phyloP scores from a whole-genome alignment of 2,113 vertebrate genomes.

The Vidua macroura region DNA sequence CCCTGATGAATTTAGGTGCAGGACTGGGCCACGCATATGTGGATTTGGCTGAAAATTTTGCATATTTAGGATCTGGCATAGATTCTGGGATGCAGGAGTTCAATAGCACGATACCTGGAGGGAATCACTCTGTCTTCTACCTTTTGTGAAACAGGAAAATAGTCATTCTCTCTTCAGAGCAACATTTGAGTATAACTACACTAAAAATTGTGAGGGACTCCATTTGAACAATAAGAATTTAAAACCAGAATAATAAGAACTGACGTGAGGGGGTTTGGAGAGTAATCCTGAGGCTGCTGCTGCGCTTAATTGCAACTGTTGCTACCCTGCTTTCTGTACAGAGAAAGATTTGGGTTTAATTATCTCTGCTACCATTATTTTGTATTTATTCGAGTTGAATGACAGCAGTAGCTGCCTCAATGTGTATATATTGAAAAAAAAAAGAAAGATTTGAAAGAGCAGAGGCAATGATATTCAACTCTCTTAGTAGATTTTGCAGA shows the following conservation, averaged over 20 bases:
- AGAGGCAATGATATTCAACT: not conserved
- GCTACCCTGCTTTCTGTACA: not conserved
- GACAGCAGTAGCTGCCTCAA: not conserved
- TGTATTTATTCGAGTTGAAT: not conserved
- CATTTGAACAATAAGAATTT: not conserved
- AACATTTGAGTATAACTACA: not conserved
- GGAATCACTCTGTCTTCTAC: not conserved
- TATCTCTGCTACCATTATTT: not conserved
- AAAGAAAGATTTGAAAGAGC: not conserved
- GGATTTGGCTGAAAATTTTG: not conserved
- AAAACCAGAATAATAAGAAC: not conserved
- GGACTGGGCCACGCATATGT: not conserved
- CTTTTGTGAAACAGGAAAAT: not conserved
- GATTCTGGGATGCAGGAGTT: not conserved
- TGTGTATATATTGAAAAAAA: not conserved
- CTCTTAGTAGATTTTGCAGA: not conserved
- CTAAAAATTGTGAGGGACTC: not conserved
- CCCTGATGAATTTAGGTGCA: not conserved
- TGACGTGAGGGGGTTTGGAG: not conserved
- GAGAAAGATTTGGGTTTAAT: not conserved
- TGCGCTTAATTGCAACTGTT: not conserved
- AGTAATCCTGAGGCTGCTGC: not conserved
- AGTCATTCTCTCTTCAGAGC: not conserved
- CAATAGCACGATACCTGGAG: fast-evolving
- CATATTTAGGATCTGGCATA: not conserved